Percentiles rank a stretch among this genome's conserved stretches.
Conservation (phyloP, 2,113 vertebrate genomes). For the Muscicapa adusta region DNA sequence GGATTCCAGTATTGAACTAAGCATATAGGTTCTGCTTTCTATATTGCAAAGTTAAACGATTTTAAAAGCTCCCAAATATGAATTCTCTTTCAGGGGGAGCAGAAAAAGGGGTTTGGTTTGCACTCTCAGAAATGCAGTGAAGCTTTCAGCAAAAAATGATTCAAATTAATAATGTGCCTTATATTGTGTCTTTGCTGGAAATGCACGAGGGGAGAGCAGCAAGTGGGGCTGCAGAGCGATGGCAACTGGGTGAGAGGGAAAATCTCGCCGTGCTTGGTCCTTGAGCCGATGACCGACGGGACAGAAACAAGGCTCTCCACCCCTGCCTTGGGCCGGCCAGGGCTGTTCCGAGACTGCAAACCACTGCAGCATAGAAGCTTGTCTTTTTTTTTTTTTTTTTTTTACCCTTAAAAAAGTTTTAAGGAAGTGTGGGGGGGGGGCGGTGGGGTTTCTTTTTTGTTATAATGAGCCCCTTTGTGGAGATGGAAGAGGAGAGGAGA, state of each 20-base stretch:
- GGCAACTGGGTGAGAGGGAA: background rate
- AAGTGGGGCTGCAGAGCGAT: background rate
- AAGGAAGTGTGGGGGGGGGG: constrained; percentile 75
- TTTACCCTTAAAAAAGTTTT: constrained; percentile 13
- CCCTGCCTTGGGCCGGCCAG: background rate
- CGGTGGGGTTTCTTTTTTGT: constrained; percentile 59
- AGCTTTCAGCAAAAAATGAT: background rate
- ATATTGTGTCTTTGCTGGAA: background rate
- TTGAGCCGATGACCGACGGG: background rate
- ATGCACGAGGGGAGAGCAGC: background rate
- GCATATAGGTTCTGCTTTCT: background rate
- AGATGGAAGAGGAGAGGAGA: constrained; percentile 29
- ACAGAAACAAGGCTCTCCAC: background rate
- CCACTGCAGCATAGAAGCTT: background rate
- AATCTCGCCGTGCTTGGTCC: background rate
- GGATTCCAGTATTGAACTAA: background rate
- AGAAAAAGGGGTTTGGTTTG: background rate
- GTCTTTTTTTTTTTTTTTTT: background rate
- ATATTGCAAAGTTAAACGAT: background rate
- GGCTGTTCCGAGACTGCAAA: background rate
- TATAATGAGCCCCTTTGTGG: constrained; percentile 71
- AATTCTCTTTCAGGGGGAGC: background rate
- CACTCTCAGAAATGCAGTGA: background rate
- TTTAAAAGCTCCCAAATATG: background rate
- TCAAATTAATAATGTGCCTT: background rate